These are phyloP conservation scores for Archegozetes longisetosus DNA, from an alignment of 1,140 invertebrate genomes.

Conservation along the genomic window DNA sequence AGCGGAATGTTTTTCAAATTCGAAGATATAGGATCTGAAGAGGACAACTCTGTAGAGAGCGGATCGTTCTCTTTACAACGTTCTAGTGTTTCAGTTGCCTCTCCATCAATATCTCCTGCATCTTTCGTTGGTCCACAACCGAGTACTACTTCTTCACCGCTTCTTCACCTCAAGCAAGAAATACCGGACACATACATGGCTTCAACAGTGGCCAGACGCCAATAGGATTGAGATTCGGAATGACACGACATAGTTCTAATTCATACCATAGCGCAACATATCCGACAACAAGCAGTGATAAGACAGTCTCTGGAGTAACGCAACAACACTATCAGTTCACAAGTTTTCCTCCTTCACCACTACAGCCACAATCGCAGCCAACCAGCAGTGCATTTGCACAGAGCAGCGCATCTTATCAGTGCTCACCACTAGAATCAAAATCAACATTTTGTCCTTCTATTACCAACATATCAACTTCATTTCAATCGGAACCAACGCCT, in stretches of 20 bases:
- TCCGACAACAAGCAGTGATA: constrained; percentile 14
- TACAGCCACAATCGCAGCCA: neutral
- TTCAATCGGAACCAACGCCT: constrained; percentile 5
- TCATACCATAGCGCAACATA: constrained; percentile 11
- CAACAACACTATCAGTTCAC: neutral
- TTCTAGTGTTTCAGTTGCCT: constrained; percentile 13
- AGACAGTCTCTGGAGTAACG: constrained; percentile 19
- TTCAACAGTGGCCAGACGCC: constrained; percentile 4
- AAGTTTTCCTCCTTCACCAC: constrained; percentile 26
- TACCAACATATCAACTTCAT: neutral
- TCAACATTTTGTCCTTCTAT: neutral
- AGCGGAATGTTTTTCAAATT: constrained; percentile 15
- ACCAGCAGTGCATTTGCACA: too few relatives aligned
- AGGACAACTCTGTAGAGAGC: constrained; percentile 13
- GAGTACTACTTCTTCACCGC: neutral
- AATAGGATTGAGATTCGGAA: neutral
- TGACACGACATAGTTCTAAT: constrained; percentile 29
- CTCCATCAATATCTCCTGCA: neutral
- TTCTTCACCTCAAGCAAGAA: neutral
- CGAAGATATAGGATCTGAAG: constrained; percentile 18
- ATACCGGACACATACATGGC: constrained; percentile 9
- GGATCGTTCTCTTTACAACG: neutral
- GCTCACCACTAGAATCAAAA: constrained; percentile 23
- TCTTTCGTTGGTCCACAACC: neutral
- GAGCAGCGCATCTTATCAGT: neutral